These are phyloP conservation scores for Poeciliopsis turrubarensis DNA, from an alignment of 2,113 vertebrate species.

Conservation along the genomic window DNA sequence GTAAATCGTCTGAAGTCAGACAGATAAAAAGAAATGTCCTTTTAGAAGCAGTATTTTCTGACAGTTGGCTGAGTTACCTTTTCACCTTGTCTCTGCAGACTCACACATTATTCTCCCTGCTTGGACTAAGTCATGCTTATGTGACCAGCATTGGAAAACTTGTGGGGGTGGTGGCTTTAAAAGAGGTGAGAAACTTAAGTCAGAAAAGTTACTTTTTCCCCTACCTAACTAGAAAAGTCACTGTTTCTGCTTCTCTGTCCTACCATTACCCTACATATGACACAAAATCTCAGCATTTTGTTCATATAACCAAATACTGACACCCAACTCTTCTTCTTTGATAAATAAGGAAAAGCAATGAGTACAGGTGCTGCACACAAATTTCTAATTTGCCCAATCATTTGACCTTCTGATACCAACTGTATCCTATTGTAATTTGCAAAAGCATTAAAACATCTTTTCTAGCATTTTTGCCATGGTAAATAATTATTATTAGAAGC, in stretches of 20 bases:
- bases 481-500: not conserved
- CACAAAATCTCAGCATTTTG: not conserved
- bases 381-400: not conserved
- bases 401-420: not conserved
- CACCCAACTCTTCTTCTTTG: not conserved
- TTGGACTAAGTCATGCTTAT: conserved; percentile 92
- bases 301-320: not conserved
- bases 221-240: not conserved
- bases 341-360: too few species aligned
- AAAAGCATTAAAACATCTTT: not conserved
- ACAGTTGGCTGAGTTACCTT: conserved; percentile 21
- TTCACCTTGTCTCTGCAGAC: conserved; percentile 78
- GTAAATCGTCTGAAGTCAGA: conserved; percentile 14
- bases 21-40: not conserved
- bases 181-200: conserved; percentile 83
- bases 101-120: conserved; percentile 91
- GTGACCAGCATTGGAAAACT: conserved; percentile 94
- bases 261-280: not conserved
- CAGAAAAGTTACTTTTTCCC: not conserved
- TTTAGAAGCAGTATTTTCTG: not conserved
- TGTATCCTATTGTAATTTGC: not conserved
- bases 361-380: too few species aligned
- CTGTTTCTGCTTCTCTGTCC: not conserved
- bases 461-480: not conserved
- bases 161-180: conserved; percentile 90